Base-by-base conservation (phyloP, 2,888 invertebrate genomes). In the Quadroppia sp. region DNA sequence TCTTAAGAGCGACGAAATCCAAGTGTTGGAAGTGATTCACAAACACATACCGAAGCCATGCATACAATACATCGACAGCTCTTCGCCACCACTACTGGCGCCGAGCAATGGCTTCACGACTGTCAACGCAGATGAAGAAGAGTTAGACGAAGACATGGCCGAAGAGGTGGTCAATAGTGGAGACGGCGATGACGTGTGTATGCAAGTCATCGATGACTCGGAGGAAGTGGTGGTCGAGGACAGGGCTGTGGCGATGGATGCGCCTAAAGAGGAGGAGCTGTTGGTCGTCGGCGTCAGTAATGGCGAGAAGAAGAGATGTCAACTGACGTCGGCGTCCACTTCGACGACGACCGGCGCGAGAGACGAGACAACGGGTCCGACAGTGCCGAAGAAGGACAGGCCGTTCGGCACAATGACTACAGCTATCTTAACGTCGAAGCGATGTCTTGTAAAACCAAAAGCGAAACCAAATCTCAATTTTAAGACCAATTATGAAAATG, bases 1-100 rank as follows among this genome's bases (percentile, higher is more conserved):
- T 20, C 32, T 59, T 28, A 59, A 59, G 59, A 59, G 1, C 64
- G 64, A 64, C 36, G 64, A 64, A 2, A 64, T 64, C 36, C n/a
- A 64, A 36, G 30, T 64, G 3, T 2, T 59, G 2, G 59, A 59
- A 30, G 30, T 59, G 15, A 59, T 30, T n/a, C 32, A 23, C 7
- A 25, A 53, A 9, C 20, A 25, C 50, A n/a, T n/a, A n/a, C 23
- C 7, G 53, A 45, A n/a, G n/a, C n/a, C n/a, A n/a, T n/a, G n/a
- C n/a, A n/a, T n/a, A n/a, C n/a, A n/a, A n/a, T n/a, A n/a, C n/a
- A n/a, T n/a, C n/a, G n/a, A n/a, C n/a, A n/a, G n/a, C n/a, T n/a
- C n/a, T n/a, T n/a, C n/a, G n/a, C n/a, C n/a, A n/a, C n/a, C n/a
- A n/a, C n/a, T n/a, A n/a, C n/a, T n/a, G n/a, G n/a, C n/a, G n/a